Evolutionary conservation across 2,113 vertebrate species (phyloP).

Genomic region (Corythaeola cristata): DNA sequence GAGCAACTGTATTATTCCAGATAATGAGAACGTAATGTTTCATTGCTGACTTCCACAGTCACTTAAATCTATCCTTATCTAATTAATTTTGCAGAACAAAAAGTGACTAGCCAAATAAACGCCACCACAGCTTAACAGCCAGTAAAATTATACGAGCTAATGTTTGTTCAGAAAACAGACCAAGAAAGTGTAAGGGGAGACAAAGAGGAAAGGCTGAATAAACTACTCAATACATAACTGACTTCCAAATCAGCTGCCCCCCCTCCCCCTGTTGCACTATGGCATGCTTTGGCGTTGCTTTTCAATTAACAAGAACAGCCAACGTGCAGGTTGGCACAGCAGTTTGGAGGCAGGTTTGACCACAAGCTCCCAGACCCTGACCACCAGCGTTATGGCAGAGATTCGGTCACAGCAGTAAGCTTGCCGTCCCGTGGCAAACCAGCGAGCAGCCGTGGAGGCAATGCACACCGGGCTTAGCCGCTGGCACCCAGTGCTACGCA

Average conservation of each 20-base stretch:
- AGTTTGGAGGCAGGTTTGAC: not conserved
- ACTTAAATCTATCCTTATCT: conserved; percentile 57
- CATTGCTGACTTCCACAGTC: conserved; percentile 34
- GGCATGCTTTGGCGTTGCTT: not conserved
- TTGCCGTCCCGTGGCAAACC: not conserved
- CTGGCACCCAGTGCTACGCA: not conserved
- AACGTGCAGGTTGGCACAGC: accelerated
- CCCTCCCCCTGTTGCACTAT: too few relatives aligned
- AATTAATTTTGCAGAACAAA: conserved; percentile 65
- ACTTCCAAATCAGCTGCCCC: not conserved
- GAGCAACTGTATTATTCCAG: conserved; percentile 4
- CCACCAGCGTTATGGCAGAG: accelerated
- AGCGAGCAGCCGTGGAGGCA: not conserved
- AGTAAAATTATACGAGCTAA: not conserved
- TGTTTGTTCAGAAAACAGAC: conserved; percentile 7
- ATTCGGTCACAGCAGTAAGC: not conserved
- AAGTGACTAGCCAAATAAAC: conserved; percentile 52
- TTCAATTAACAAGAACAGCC: not conserved
- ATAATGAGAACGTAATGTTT: conserved; percentile 51
- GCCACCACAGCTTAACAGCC: conserved; percentile 6
- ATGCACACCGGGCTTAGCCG: accelerated
- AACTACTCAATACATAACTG: not conserved
- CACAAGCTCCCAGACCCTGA: not conserved
- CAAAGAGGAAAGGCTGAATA: not conserved
- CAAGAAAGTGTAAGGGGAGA: not conserved